Percentiles rank a stretch among this genome's conserved stretches.
Evolutionary conservation across 1,140 invertebrate species (phyloP).

Genomic region (Ectropis grisescens): DNA sequence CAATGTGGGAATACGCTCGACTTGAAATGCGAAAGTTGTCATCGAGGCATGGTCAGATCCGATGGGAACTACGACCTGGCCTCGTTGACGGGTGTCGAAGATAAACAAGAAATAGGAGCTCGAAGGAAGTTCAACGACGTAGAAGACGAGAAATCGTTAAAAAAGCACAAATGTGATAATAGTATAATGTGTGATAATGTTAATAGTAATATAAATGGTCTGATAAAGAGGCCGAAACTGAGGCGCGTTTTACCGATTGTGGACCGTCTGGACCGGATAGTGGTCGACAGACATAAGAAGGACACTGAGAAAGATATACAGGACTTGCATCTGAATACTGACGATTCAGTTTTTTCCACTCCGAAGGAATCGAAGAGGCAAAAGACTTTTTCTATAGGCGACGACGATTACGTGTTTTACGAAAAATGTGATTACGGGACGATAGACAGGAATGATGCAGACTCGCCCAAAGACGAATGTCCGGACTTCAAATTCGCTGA

Average conservation of each 20-base stretch:
- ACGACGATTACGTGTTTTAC: conserved; percentile 50
- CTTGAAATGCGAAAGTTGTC: conserved; percentile 36
- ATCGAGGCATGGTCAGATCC: conserved; percentile 41
- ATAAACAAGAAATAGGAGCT: conserved; percentile 24
- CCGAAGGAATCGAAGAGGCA: conserved; percentile 38
- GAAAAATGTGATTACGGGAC: conserved; percentile 63
- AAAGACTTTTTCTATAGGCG: conserved; percentile 44
- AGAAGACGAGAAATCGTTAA: conserved; percentile 32
- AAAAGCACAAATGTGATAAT: conserved; percentile 69
- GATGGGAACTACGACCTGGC: conserved; percentile 51
- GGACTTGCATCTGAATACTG: conserved; percentile 43
- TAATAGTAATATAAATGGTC: conserved; percentile 36
- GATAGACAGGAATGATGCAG: conserved; percentile 34
- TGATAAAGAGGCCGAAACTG: conserved; percentile 58
- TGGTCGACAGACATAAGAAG: conserved; percentile 41
- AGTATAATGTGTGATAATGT: conserved; percentile 57
- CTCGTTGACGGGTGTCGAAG: too few relatives aligned
- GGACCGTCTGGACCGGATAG: conserved; percentile 48
- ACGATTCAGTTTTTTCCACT: conserved; percentile 50
- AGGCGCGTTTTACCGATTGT: conserved; percentile 43
- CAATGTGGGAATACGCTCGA: conserved; percentile 39
- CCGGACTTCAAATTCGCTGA: conserved; percentile 33
- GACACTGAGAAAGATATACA: conserved; percentile 38
- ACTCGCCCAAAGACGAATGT: conserved; percentile 28
- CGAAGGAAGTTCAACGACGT: conserved; percentile 36